Conservation (phyloP, 2,797 vertebrate species). For the Anableps anableps region DNA sequence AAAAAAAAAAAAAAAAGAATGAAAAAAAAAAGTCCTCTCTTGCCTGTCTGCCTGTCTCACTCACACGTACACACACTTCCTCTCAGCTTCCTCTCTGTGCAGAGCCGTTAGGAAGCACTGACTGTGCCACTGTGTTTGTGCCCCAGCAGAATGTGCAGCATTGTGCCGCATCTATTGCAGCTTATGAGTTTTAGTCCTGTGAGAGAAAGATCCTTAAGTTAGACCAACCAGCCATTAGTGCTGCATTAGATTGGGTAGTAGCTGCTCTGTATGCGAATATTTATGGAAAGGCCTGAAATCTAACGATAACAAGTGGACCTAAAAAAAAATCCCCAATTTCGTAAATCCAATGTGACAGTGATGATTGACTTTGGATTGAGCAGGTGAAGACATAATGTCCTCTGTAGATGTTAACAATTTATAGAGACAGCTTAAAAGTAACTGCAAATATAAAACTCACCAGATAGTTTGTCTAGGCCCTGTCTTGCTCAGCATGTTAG, state of each 20-base stretch:
- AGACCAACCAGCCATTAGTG: constrained; percentile 52
- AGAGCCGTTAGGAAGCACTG: constrained; percentile 61
- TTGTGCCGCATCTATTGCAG: constrained; percentile 40
- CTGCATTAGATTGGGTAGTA: constrained; percentile 28
- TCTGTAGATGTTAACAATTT: background rate
- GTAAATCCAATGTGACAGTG: background rate
- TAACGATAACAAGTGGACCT: constrained; percentile 14
- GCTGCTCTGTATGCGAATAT: constrained; percentile 12
- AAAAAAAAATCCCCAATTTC: constrained; percentile 18
- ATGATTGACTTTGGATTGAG: constrained; percentile 43
- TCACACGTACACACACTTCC: constrained; percentile 57
- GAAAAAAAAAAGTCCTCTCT: constrained; percentile 52
- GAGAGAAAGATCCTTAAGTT: constrained; percentile 31
- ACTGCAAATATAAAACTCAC: background rate
- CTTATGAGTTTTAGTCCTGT: constrained; percentile 62
- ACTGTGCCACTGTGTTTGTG: constrained; percentile 27
- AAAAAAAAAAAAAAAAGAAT: no score
- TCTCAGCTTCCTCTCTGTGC: constrained; percentile 68
- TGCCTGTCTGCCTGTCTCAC: constrained; percentile 39
- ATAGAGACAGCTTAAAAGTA: background rate
- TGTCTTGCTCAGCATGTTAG: background rate
- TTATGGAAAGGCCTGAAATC: constrained; percentile 6
- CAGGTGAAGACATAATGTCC: constrained; percentile 37
- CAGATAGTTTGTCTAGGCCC: background rate
- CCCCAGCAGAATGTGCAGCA: constrained; percentile 15